Evolutionary conservation across 2,888 invertebrate genomes (phyloP), one percentile per base, ranked within the genome.

Genomic region (Pyrrhia umbra): DNA sequence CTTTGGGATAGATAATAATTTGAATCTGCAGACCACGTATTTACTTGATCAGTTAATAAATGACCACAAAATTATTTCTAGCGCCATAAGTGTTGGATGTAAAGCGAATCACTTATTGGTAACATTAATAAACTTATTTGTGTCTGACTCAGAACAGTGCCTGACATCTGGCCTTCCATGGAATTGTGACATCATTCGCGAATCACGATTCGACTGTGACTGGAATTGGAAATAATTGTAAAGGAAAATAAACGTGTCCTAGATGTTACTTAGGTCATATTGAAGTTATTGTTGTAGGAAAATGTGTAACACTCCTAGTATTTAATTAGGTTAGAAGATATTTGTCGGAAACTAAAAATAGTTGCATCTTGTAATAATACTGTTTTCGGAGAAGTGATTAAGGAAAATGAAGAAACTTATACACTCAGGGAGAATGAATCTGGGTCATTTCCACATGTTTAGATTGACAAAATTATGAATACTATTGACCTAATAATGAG

Each of bases 131-230:
- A 66, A 61, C 70, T 84, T 81, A 83, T 82, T 79, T 62, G 62
- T 68, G 63, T 62, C 80, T 90, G 88, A 90, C 60, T 86, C 87
- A 84, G 64, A 18, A 23, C 30, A 10, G 10, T 2, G 68, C 30
- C 65, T 73, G 52, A 81, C 88, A 90, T 87, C 85, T 89, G 89
- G 75, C 75, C 82, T 88, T 88, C 85, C 64, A 70, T 63, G 80
- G 80, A 88, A 87, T 46, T 77, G 81, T 87, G 83, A 80, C 78
- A 81, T 90, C 88, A 88, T 79, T 71, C 71, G 75, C 77, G 68
- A 49, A 68, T 68, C 66, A 63, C 68, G 69, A 67, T 65, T 51
- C 13, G 51, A 37, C 16, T 51, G 57, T 72, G 75, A 70, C 64
- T 69, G 49, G 73, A 79, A 79, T 77, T 67, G 66, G 51, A 73